These are phyloP conservation scores for Pachymerium ferrugineum DNA, from an alignment of 2,888 invertebrate species.

Conservation along the genomic window DNA sequence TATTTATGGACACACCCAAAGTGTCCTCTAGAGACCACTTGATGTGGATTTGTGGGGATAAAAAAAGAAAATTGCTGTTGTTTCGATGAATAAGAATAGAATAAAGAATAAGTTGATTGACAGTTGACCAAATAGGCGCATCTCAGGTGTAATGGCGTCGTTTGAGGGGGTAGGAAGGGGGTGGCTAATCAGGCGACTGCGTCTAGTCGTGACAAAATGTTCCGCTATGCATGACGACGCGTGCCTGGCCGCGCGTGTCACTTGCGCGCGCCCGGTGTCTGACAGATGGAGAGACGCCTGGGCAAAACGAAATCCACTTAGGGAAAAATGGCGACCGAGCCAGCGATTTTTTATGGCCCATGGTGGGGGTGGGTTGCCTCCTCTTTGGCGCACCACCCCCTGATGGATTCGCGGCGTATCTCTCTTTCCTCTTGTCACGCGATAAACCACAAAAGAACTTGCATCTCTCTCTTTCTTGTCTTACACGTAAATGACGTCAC, in stretches of 20 bases:
- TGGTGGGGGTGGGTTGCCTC: slow-evolving; percentile 1
- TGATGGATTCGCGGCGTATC: slow-evolving; percentile 6
- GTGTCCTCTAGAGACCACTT: neutral
- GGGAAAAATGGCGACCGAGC: slow-evolving; percentile 21
- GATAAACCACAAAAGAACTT: slow-evolving; percentile 18
- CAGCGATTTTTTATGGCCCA: slow-evolving; percentile 18
- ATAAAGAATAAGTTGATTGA: neutral
- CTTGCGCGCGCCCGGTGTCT: slow-evolving; percentile 17
- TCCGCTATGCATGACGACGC: slow-evolving; percentile 21
- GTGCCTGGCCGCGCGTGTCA: slow-evolving; percentile 21
- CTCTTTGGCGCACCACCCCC: neutral
- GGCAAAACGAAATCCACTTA: slow-evolving; percentile 21
- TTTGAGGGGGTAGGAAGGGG: neutral
- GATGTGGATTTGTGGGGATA: neutral
- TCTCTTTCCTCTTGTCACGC: slow-evolving; percentile 21
- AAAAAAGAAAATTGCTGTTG: neutral
- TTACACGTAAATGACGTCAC: slow-evolving; percentile 21
- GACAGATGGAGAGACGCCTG: slow-evolving; percentile 18
- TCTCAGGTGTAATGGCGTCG: neutral
- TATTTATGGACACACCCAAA: slow-evolving; percentile 12
- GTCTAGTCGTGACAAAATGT: slow-evolving; percentile 16
- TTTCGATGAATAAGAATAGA: neutral
- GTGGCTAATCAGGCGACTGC: slow-evolving; percentile 11
- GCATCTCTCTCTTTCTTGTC: slow-evolving; percentile 14
- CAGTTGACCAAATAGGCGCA: slow-evolving; percentile 8